Evolutionary conservation across 2,797 vertebrate species (phyloP), one percentile per base, ranked within the genome.

Genomic region (Notamacropus eugenii): DNA sequence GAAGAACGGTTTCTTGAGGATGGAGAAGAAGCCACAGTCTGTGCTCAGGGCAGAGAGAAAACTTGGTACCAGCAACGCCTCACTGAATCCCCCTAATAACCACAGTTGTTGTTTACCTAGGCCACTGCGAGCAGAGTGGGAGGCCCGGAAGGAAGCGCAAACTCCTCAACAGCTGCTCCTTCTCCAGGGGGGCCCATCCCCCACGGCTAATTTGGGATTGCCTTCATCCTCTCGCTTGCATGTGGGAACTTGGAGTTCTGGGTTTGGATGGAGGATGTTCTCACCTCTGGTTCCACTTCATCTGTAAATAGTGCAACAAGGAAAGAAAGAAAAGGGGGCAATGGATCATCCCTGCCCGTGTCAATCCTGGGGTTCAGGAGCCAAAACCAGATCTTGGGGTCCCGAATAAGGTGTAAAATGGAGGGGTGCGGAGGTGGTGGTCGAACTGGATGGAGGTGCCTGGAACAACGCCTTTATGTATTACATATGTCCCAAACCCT

Each of bases 121-220:
- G 31, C 57, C 90, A 50, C 46, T n/a, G 22, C 87, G 94, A 16
- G 97, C 74, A 90, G 52, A 90, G 97, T 93, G 96, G 97, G 97
- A 95, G 94, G 97, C 97, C 40, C 27, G 74, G 74, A 87, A 96
- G 97, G 97, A 97, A 98, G 97, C 4, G 12, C 57, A 74, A 57
- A 96, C 74, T 82, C 96, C 95, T 97, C 95, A 55, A 40, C 74
- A 87, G 74, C 74, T 87, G n/a, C 55, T 92, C 58, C 24, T 12
- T 92, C 50, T 46, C 90, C 62, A 19, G 93, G 55, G 94, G 40
- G 46, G 40, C 74, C 74, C 74, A 87, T 87, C 74, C 74, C 74
- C 74, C 74, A 87, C 0, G 74, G 74, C 74, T 87, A 50, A 87
- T 87, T 87, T 50, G 9, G 74, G 40, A 87, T 27, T 87, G 40